Evolutionary conservation across 2,888 invertebrate genomes (phyloP), one percentile per base, ranked within the genome.

Genomic region (Erebia ligea): DNA sequence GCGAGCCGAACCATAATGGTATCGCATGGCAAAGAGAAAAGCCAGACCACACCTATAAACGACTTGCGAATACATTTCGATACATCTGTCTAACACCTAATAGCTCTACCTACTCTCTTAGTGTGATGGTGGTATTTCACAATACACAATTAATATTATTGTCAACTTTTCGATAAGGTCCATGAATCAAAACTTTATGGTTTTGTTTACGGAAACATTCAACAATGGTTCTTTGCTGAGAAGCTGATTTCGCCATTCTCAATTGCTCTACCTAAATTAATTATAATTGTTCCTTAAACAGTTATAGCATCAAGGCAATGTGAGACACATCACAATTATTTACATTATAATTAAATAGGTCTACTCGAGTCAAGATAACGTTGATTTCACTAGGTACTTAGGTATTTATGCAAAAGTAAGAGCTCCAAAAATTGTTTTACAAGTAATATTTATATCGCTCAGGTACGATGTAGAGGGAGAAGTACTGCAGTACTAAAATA

Each of bases 101-200:
- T 25, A 50, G 19, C 63, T 63, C 15, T 10, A 71, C 69, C 68
- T 74, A 70, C 71, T 25, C 13, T 19, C 21, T 15, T 5, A 25
- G 21, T 25, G 19, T 57, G 13, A 17, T 54, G 19, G 67, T 76
- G 75, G 9, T 67, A 63, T 21, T 50, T 50, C 63, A 25, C 62
- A 63, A 63, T 54, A 54, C 17, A 17, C 42, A 56, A 56, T 50
- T 61, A 65, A 62, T 25, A 45, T 77, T 79, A 76, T 76, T 76
- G 77, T 69, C 71, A 74, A 81, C 80, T 76, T 63, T 58, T 58
- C 81, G 81, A 84, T 82, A 83, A 81, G 82, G 84, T 84, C 80
- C 78, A 82, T 86, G 84, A 86, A 88, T 86, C 82, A 83, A 79
- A 82, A 80, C 78, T 85, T 86, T 84, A 86, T 81, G 82, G 82